Conservation (phyloP, 2,797 vertebrate genomes). For the Pristis pectinata region DNA sequence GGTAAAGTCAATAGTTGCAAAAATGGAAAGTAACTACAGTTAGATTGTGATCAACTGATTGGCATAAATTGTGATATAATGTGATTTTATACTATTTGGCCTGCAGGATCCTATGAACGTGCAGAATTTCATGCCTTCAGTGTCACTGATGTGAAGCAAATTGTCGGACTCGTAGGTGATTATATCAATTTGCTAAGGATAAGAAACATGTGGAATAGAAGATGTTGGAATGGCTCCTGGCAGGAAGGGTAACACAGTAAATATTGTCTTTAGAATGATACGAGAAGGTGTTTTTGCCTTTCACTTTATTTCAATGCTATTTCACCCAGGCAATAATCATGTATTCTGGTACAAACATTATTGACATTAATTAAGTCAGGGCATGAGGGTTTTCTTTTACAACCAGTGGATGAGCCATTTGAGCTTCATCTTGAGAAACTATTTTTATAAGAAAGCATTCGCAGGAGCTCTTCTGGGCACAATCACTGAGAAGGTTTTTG, state of each 20-base stretch:
- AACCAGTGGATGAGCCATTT: not conserved
- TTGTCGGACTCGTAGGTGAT: slow-evolving; percentile 51
- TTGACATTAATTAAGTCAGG: not conserved
- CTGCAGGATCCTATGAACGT: slow-evolving; percentile 59
- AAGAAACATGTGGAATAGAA: slow-evolving; percentile 87
- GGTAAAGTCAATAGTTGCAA: slow-evolving; percentile 53
- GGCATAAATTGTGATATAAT: too few relatives aligned
- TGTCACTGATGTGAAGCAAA: slow-evolving; percentile 68
- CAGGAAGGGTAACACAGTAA: slow-evolving; percentile 59
- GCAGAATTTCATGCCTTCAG: slow-evolving; percentile 84
- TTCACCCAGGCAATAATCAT: not conserved
- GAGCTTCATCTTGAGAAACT: not conserved
- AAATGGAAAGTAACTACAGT: not conserved
- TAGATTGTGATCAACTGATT: too few relatives aligned
- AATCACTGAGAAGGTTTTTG: not conserved
- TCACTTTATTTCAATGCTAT: not conserved
- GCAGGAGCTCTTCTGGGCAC: too few relatives aligned
- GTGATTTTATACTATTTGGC: not conserved
- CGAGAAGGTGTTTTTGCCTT: not conserved
- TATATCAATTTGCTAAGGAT: slow-evolving; percentile 69
- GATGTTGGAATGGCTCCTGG: slow-evolving; percentile 81
- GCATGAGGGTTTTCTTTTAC: not conserved
- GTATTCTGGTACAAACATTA: not conserved
- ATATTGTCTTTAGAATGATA: not conserved
- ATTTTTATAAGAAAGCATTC: too few relatives aligned